Percentiles rank a stretch among this genome's conserved stretches.
These are phyloP conservation scores for Zaprionus kolodkinae DNA, from an alignment of 1,140 invertebrate genomes.

Conservation along the genomic window DNA sequence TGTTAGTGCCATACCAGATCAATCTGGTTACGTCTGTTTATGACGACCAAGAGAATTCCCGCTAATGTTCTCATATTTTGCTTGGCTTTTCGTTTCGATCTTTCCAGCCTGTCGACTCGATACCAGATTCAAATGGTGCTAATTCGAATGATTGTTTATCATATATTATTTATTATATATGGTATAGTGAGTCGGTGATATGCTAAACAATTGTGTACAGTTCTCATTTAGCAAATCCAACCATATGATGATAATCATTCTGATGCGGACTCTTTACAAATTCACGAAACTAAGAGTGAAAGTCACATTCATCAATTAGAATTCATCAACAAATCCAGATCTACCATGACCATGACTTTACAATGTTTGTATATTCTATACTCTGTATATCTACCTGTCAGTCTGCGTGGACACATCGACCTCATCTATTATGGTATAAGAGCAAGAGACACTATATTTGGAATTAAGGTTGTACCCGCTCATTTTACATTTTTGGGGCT, in stretches of 20 bases:
- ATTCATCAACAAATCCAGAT: not conserved
- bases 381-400: no score
- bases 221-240: conserved; percentile 52
- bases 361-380: no score
- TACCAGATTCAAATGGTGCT: conserved; percentile 52
- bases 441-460: no score
- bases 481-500: no score
- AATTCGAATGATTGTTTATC: conserved; percentile 48
- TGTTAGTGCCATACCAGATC: conserved; percentile 24
- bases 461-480: no score
- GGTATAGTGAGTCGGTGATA: conserved; percentile 9
- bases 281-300: conserved; percentile 15
- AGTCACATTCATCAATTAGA: not conserved
- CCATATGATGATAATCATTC: conserved; percentile 5
- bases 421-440: no score
- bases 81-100: conserved; percentile 22
- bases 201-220: conserved; percentile 66
- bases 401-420: no score
- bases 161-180: conserved; percentile 43
- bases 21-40: not conserved
- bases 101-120: conserved; percentile 22
- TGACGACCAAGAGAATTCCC: not conserved
- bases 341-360: no score
- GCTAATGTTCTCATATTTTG: not conserved
- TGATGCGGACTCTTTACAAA: not conserved